Conservation (phyloP, 1,140 invertebrate species). For the Oryzaephilus surinamensis region DNA sequence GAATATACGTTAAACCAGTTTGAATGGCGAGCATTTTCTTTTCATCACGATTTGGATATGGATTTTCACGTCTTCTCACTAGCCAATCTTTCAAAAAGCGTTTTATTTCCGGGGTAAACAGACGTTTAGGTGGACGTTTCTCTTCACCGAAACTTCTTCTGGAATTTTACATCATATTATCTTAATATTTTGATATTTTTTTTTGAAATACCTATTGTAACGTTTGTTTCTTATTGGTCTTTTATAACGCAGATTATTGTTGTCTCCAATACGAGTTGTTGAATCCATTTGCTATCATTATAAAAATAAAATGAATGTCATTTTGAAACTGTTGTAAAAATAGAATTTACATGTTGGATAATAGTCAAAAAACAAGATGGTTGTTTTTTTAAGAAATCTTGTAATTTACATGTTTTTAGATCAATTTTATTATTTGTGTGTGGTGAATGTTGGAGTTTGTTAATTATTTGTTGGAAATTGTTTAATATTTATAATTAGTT, state of each 20-base stretch:
- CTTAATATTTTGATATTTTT: background rate
- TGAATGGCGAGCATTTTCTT: conserved; percentile 55
- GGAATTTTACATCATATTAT: conserved; percentile 5
- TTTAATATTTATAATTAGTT: no score
- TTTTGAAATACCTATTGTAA: conserved; percentile 26
- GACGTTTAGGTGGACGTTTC: conserved; percentile 49
- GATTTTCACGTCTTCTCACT: conserved; percentile 56
- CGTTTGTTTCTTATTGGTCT: conserved; percentile 31
- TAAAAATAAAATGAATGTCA: conserved; percentile 25
- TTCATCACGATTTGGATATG: conserved; percentile 60
- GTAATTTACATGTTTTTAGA: conserved; percentile 9
- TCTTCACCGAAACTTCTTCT: conserved; percentile 45
- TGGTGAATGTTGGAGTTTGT: background rate
- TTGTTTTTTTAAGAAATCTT: conserved; percentile 16
- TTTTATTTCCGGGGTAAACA: conserved; percentile 66
- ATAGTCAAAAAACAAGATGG: conserved; percentile 35
- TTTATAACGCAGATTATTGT: conserved; percentile 27
- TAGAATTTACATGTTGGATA: conserved; percentile 33
- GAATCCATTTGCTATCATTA: conserved; percentile 29
- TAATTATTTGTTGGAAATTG: no score
- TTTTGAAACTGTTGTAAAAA: conserved; percentile 28
- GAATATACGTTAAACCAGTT: conserved; percentile 59
- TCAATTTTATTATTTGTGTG: background rate
- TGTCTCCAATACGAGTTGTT: conserved; percentile 18
- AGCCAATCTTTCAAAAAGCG: conserved; percentile 61